Evolutionary conservation across 1,140 invertebrate genomes (phyloP).

Genomic region (Steinernema khuongi): DNA sequence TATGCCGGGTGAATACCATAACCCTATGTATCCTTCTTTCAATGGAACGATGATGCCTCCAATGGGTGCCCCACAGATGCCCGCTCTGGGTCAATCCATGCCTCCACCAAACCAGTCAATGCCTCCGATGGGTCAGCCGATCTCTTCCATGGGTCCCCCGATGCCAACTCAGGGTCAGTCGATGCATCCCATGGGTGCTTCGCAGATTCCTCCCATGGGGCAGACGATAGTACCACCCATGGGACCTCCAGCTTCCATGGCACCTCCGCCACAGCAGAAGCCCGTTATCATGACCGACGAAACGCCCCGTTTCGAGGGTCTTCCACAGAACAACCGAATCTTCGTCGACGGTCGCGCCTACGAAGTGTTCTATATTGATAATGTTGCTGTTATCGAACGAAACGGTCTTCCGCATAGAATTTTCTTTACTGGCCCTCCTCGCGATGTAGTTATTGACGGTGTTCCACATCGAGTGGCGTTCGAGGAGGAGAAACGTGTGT

Average conservation of each 20-base stretch:
- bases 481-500: slow-evolving; percentile 58
- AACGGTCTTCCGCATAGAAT: slow-evolving; percentile 52
- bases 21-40: neutral
- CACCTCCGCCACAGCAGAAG: slow-evolving; percentile 15
- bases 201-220: too few species aligned
- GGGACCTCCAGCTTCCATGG: neutral
- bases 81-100: too few species aligned
- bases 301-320: slow-evolving; percentile 43
- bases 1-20: neutral
- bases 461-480: slow-evolving; percentile 40
- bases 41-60: too few species aligned
- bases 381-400: slow-evolving; percentile 29
- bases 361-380: slow-evolving; percentile 41
- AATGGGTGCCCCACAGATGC: too few species aligned
- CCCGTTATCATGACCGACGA: slow-evolving; percentile 40
- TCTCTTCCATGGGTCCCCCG: neutral
- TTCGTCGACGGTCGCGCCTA: slow-evolving; percentile 58
- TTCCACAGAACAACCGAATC: slow-evolving; percentile 55
- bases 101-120: too few species aligned
- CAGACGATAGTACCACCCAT: too few species aligned
- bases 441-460: slow-evolving; percentile 50
- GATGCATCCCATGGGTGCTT: too few species aligned
- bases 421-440: slow-evolving; percentile 42
- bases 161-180: neutral
- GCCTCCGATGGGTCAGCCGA: neutral